Percentiles rank a stretch among this genome's conserved stretches.
Evolutionary conservation across 2,888 invertebrate genomes (phyloP).

Genomic region (Eurytoma californica): DNA sequence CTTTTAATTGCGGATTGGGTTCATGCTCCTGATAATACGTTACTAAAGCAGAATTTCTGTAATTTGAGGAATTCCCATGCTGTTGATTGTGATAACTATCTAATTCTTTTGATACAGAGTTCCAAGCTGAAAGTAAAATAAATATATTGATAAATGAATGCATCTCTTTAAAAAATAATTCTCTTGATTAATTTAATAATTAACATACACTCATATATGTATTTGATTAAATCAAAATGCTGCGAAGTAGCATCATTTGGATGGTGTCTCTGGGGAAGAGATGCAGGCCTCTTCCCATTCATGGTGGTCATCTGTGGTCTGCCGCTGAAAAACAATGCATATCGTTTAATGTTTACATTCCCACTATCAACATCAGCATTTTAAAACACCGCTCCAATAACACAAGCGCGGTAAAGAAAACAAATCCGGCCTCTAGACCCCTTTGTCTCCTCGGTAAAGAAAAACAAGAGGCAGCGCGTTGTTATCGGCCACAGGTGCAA

Average conservation of each 20-base stretch:
- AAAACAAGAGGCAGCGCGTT: background rate
- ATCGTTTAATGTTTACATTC: background rate
- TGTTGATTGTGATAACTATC: constrained; percentile 74
- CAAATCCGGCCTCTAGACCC: background rate
- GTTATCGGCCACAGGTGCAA: background rate
- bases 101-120: constrained; percentile 77
- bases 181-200: background rate
- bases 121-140: constrained; percentile 70
- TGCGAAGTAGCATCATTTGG: constrained; percentile 73
- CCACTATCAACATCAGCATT: no score
- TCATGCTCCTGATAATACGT: constrained; percentile 81
- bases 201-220: constrained; percentile 81
- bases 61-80: constrained; percentile 69
- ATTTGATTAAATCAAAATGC: constrained; percentile 88
- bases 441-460: no score
- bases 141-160: background rate
- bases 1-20: constrained; percentile 72
- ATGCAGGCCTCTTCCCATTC: constrained; percentile 72
- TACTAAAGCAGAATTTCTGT: constrained; percentile 76
- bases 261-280: constrained; percentile 69
- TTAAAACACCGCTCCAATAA: no score
- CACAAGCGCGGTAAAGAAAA: background rate
- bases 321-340: constrained; percentile 35
- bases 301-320: constrained; percentile 72
- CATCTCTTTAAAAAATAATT: background rate